Base-by-base conservation (phyloP, 2,113 vertebrate species). In the Xenopus tropicalis region DNA sequence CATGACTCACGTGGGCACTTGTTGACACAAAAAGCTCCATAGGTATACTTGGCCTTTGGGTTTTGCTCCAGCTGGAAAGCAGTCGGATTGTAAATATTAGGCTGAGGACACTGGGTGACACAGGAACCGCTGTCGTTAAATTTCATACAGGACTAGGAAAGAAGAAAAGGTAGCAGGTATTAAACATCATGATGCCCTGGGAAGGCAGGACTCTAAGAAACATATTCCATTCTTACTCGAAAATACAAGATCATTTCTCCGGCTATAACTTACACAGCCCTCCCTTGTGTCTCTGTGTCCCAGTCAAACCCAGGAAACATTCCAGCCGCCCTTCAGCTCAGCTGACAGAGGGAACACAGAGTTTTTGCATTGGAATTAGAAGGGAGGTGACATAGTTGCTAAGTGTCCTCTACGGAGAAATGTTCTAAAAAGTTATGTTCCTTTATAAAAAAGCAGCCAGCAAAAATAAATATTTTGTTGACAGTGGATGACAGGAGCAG, bases 101-200 rank as follows among this genome's bases (percentile, higher is more conserved):
- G 97, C 82, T 97, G 95, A 13, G 97, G 97, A 71, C 97, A 99
- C 77, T 98, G 97, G 0, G 95, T 99, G 76, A 98, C 95, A 37
- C 97, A 99, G 0, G 97, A 94, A 0, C 97, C 96, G 0, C 96
- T 98, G 85, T 99, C 96, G 66, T 98, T 99, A 89, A 99, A 99
- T 83, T 98, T 99, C 85, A 96, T 97, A 78, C 97, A 99, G 22
- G 97, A 97, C 97, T 99, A 85, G 1, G 77, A 79, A 2, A 78
- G 1, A 78, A 74, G 10, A 78, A 61, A 19, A 54, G 20, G 44
- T 61, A 19, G 17, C 51, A 21, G 25, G 20, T 48, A 2, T 19
- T 43, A 72, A 57, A 59, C 21, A 59, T 59, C 57, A 22, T 14
- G 4, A 59, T 23, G n/a, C 10, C 57, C 21, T 59, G 57, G 20